These are phyloP conservation scores for Cygnus atratus DNA, from an alignment of 2,113 vertebrate species.

Conservation along the genomic window DNA sequence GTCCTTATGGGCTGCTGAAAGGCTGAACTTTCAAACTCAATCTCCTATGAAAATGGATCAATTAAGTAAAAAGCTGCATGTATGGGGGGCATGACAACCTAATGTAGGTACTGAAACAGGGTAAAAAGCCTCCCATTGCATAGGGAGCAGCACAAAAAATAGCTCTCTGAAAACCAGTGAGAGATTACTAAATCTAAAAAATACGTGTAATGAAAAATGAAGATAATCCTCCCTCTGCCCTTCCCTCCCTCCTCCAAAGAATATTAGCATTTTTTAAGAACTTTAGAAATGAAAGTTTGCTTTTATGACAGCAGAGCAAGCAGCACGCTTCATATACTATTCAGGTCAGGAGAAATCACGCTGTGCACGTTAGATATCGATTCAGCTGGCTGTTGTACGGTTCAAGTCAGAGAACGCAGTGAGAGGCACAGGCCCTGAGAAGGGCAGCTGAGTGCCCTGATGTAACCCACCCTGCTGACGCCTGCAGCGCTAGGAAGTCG, in stretches of 20 bases:
- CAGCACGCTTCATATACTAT: rapidly evolving
- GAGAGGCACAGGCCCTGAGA: neutral
- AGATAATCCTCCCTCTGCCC: neutral
- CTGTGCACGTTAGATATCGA: neutral
- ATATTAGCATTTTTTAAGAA: neutral
- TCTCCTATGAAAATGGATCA: neutral
- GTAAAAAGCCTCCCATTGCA: neutral
- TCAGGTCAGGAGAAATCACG: neutral
- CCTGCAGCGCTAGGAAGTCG: conserved; percentile 16
- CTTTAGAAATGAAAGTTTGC: neutral
- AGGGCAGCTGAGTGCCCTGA: neutral
- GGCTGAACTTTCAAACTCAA: neutral
- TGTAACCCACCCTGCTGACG: neutral
- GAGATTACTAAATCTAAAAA: neutral
- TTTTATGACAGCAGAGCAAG: neutral
- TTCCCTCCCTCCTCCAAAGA: no score
- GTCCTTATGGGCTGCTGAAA: neutral
- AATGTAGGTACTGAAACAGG: neutral
- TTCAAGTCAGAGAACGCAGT: neutral
- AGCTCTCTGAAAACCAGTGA: neutral
- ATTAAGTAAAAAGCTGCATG: neutral
- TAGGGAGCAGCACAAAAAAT: neutral
- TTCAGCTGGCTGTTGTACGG: neutral
- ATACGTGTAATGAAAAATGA: no score
- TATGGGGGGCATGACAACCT: neutral